Evolutionary conservation across 2,888 invertebrate species (phyloP).

Genomic region (Heliothis peltigera): DNA sequence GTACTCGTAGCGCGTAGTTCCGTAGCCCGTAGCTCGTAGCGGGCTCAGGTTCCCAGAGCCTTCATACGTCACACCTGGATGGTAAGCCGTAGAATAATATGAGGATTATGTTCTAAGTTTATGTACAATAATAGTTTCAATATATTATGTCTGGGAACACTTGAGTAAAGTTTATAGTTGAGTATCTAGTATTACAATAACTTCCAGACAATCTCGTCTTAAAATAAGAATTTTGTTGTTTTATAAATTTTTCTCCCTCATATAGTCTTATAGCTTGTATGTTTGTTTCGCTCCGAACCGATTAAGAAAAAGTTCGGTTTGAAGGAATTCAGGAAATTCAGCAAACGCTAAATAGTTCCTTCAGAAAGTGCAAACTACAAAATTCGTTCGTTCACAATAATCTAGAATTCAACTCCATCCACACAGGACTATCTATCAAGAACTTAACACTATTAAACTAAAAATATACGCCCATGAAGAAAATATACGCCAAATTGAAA

Average conservation of each 20-base stretch:
- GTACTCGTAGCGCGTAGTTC: constrained; percentile 34
- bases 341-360: too few species aligned
- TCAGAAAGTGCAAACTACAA: too few species aligned
- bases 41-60: constrained; percentile 52
- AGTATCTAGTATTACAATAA: not conserved
- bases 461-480: constrained; percentile 36
- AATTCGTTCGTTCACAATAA: not conserved
- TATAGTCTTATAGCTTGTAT: too few species aligned
- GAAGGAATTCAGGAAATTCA: too few species aligned
- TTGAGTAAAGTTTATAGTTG: constrained; percentile 12
- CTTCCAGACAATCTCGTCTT: too few species aligned
- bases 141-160: constrained; percentile 21
- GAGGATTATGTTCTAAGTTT: constrained; percentile 45
- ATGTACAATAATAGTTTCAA: constrained; percentile 28
- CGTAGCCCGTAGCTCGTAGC: constrained; percentile 57
- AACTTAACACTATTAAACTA: constrained; percentile 17
- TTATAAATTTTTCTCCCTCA: not conserved
- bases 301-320: too few species aligned
- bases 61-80: constrained; percentile 35
- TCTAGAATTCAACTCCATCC: constrained; percentile 9
- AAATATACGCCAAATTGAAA: constrained; percentile 39
- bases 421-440: constrained; percentile 6
- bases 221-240: too few species aligned
- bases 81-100: constrained; percentile 39
- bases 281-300: too few species aligned